These are phyloP conservation scores for Dioctria rufipes DNA, from an alignment of 2,888 invertebrate genomes.

Conservation along the genomic window DNA sequence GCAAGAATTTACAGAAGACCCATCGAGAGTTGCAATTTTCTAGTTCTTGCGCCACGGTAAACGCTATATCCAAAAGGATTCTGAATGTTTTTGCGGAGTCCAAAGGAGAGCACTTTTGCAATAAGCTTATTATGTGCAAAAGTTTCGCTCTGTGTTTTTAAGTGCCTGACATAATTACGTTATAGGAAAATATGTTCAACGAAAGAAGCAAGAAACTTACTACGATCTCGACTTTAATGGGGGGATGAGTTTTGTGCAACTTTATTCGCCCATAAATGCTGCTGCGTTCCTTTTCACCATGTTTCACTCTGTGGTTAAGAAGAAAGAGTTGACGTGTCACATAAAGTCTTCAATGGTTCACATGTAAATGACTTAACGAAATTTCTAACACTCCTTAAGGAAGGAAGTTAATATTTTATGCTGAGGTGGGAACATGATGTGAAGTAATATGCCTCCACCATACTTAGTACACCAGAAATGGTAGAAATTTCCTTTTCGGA, in stretches of 20 bases:
- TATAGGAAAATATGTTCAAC: constrained; percentile 46
- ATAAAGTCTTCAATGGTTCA: too few relatives aligned
- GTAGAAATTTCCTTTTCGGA: too few relatives aligned
- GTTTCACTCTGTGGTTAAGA: too few relatives aligned
- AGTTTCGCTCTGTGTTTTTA: constrained; percentile 55
- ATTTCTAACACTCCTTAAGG: too few relatives aligned
- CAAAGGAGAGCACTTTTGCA: constrained; percentile 37
- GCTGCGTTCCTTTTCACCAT: not conserved
- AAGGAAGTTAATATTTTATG: too few relatives aligned
- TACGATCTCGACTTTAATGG: constrained; percentile 29
- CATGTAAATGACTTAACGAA: too few relatives aligned
- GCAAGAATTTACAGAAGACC: constrained; percentile 44
- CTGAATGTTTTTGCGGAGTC: constrained; percentile 18
- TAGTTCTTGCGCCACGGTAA: constrained; percentile 27
- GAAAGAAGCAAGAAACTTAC: constrained; percentile 40
- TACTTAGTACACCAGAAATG: too few relatives aligned
- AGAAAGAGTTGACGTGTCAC: too few relatives aligned
- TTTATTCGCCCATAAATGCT: constrained; percentile 15
- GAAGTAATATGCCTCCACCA: too few relatives aligned
- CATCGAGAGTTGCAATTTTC: constrained; percentile 46
- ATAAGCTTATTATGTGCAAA: constrained; percentile 58
- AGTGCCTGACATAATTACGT: constrained; percentile 56
- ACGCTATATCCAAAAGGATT: not conserved
- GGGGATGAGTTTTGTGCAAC: not conserved
- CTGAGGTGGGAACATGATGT: too few relatives aligned